Percentiles rank a stretch among this genome's conserved stretches.
phyloP scores from a whole-genome alignment of 1,140 invertebrate species.

The Diabrotica undecimpunctata region DNA sequence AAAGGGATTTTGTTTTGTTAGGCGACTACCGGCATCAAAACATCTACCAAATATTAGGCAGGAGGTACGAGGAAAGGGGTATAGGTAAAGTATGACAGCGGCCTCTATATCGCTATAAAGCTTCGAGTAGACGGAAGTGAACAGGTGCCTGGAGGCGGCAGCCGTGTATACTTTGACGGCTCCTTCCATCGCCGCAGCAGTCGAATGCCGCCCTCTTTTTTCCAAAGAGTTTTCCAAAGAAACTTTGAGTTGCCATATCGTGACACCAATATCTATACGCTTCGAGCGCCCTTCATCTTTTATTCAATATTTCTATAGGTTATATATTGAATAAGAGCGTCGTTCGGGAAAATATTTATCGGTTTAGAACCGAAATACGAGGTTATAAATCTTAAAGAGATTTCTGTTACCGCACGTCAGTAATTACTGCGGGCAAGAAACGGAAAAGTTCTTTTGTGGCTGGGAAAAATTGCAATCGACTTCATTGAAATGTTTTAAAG shows the following conservation, averaged over 20 bases:
- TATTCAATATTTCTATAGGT: constrained; percentile 19
- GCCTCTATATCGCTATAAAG: constrained; percentile 8
- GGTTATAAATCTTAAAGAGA: constrained; percentile 10
- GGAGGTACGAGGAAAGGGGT: not conserved
- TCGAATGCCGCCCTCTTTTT: constrained; percentile 8
- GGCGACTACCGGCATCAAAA: too few relatives aligned
- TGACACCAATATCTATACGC: constrained; percentile 19
- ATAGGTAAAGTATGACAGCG: constrained; percentile 8
- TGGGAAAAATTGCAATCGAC: not conserved
- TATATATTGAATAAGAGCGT: constrained; percentile 19
- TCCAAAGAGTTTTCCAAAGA: constrained; percentile 11
- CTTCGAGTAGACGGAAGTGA: constrained; percentile 12
- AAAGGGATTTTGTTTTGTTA: too few relatives aligned
- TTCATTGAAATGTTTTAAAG: too few relatives aligned
- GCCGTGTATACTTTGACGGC: constrained; percentile 11
- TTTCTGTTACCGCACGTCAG: not conserved
- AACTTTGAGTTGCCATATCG: constrained; percentile 18
- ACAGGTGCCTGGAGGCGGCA: constrained; percentile 13
- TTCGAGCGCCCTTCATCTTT: constrained; percentile 17
- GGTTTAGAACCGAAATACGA: constrained; percentile 11
- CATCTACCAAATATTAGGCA: too few relatives aligned
- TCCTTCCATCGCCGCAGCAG: not conserved
- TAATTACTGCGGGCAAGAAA: constrained; percentile 5
- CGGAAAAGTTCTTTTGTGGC: not conserved
- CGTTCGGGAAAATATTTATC: constrained; percentile 18